Base-by-base conservation (phyloP, 2,113 vertebrate species). In the Aegithalos caudatus region DNA sequence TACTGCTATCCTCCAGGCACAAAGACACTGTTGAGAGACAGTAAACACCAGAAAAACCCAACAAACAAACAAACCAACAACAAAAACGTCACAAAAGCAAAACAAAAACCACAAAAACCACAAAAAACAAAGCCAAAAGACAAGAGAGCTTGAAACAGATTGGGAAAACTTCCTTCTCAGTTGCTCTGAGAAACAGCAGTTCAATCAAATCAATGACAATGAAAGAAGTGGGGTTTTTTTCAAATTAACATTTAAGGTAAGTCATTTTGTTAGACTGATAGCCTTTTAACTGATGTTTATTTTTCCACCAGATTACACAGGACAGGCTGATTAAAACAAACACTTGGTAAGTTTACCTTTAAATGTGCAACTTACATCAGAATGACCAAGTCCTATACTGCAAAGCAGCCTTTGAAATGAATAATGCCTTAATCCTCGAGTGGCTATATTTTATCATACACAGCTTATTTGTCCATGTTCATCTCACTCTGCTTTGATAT, bases 231-330 rank as follows among this genome's bases (percentile, higher is more conserved):
- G 2, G 6, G 0, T 35, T 62, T 85, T 67, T 47, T 79, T 20
- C 88, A 84, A 92, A 94, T 93, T 86, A 95, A 92, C 61, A 81
- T 92, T 94, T 95, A 92, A 94, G 74, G 53, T 61, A 93, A 90
- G 50, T 80, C 0, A 82, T 92, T 83, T 82, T 94, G 67, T 70
- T 73, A 95, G 70, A 64, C 27, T 71, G 73, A 88, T 91, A 89
- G 86, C 54, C 24, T 85, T 95, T 87, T 70, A 74, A 94, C 28
- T 76, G 47, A 56, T 86, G 54, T 47, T 89, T 93, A 83, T 91
- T 95, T 71, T 95, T 88, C 56, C 29, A 85, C 42, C 20, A 74
- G 65, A 93, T 94, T 90, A 92, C 76, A 86, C 7, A 74, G 58
- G 73, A 88, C 62, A 91, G 62, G 25, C 20, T 90, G 67, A 86